A percentile compares a stretch with the other conserved stretches of the same genome.
Evolutionary conservation across 1,140 invertebrate genomes (phyloP).

Genomic region (Probaryconus sp.): DNA sequence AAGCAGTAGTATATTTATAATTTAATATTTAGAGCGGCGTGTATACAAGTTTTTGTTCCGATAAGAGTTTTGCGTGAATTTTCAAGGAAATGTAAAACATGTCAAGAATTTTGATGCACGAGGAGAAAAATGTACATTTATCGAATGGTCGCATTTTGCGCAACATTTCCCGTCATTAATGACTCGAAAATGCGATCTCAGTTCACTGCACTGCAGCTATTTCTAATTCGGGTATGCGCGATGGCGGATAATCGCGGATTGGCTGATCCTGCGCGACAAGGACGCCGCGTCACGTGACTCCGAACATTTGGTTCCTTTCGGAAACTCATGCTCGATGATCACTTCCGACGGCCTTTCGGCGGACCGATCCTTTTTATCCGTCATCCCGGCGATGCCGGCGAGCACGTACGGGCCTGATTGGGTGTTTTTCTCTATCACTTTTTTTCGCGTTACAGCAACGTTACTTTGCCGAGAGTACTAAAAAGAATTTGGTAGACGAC

Average conservation of each 20-base stretch:
- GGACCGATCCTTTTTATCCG: constrained; percentile 51
- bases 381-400: constrained; percentile 57
- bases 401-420: constrained; percentile 63
- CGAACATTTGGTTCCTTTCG: constrained; percentile 47
- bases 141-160: constrained; percentile 19
- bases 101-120: constrained; percentile 17
- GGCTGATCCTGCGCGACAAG: constrained; percentile 34
- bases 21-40: too few relatives aligned
- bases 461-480: constrained; percentile 48
- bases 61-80: constrained; percentile 14
- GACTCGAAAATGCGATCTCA: constrained; percentile 45
- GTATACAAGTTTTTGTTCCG: constrained; percentile 13
- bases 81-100: background rate
- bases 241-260: constrained; percentile 53
- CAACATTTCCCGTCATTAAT: constrained; percentile 46
- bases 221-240: constrained; percentile 67
- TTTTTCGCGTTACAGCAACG: constrained; percentile 52
- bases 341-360: constrained; percentile 39
- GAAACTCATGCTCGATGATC: constrained; percentile 52
- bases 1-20: too few relatives aligned
- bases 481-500: constrained; percentile 57
- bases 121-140: constrained; percentile 31
- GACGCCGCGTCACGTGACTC: constrained; percentile 23
- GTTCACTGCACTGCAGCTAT: constrained; percentile 73
- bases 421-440: constrained; percentile 57